Evolutionary conservation across 2,888 invertebrate genomes (phyloP).

Genomic region (Drosophila quinaria): DNA sequence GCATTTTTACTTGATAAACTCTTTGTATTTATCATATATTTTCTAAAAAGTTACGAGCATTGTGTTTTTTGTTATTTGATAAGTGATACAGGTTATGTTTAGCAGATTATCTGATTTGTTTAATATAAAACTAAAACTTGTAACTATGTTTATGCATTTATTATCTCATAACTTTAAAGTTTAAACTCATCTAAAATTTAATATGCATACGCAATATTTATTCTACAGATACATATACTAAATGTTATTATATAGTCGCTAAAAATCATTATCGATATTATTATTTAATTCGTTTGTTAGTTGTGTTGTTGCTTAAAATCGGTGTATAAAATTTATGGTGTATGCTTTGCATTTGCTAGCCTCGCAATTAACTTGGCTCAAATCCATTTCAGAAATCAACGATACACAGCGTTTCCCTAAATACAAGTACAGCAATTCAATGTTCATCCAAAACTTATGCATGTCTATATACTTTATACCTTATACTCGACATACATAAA

Average conservation of each 20-base stretch:
- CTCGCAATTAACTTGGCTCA: conserved; percentile 27
- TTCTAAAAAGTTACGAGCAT: background rate
- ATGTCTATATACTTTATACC: conserved; percentile 27
- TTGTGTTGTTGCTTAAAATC: conserved; percentile 72
- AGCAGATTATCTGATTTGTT: background rate
- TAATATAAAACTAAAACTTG: conserved; percentile 1
- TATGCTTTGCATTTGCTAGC: conserved; percentile 38
- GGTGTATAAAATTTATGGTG: conserved; percentile 81
- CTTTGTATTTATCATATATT: conserved; percentile 13
- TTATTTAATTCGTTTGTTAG: conserved; percentile 60
- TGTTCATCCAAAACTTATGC: conserved; percentile 77
- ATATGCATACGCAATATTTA: conserved; percentile 42
- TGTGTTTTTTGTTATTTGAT: conserved; percentile 1
- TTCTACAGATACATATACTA: conserved; percentile 39
- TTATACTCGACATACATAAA: conserved; percentile 30
- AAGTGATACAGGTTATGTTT: background rate
- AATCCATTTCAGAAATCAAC: conserved; percentile 61
- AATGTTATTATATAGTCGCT: conserved; percentile 27
- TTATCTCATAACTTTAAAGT: conserved; percentile 53
- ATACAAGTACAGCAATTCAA: conserved; percentile 57
- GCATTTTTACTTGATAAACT: conserved; percentile 18
- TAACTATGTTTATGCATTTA: conserved; percentile 4
- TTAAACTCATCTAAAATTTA: conserved; percentile 71
- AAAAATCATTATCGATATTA: conserved; percentile 68
- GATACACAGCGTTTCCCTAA: conserved; percentile 57